Conservation (phyloP, 2,888 invertebrate species). For the Malthinus seriepunctatus region DNA sequence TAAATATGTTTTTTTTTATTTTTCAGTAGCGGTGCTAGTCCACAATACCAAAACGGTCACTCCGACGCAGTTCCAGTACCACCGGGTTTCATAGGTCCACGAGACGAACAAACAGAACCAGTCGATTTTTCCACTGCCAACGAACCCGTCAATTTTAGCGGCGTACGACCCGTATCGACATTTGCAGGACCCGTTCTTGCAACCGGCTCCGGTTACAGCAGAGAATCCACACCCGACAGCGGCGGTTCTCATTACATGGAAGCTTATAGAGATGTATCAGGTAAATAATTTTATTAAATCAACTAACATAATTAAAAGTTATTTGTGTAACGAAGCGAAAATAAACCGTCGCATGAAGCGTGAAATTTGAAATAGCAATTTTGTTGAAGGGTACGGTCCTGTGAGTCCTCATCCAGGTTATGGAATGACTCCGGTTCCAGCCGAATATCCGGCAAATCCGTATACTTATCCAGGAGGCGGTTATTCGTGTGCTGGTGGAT, state of each 20-base stretch:
- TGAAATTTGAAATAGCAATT: background rate
- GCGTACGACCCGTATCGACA: constrained; percentile 59
- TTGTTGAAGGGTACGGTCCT: constrained; percentile 71
- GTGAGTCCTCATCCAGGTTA: constrained; percentile 87
- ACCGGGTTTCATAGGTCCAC: constrained; percentile 61
- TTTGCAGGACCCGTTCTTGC: constrained; percentile 52
- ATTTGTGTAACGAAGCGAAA: no score
- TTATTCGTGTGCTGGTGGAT: constrained; percentile 52
- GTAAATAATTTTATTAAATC: constrained; percentile 55
- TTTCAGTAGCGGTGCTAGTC: constrained; percentile 60
- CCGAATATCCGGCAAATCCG: constrained; percentile 79
- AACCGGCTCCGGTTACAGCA: constrained; percentile 75
- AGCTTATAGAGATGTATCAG: constrained; percentile 83
- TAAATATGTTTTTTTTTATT: constrained; percentile 15
- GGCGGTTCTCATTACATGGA: constrained; percentile 89
- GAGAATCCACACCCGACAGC: constrained; percentile 88
- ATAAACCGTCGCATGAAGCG: no score
- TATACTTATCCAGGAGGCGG: constrained; percentile 62
- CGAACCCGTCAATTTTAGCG: constrained; percentile 66
- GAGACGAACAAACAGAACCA: constrained; percentile 70
- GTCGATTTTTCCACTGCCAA: constrained; percentile 72
- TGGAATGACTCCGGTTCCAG: constrained; percentile 74
- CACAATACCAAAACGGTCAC: constrained; percentile 60
- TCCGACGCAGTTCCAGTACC: constrained; percentile 57
- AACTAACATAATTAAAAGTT: no score